A percentile compares a stretch with the other conserved stretches of the same genome.
Conservation (phyloP, 2,797 vertebrate species). For the Sebastes vulpes region DNA sequence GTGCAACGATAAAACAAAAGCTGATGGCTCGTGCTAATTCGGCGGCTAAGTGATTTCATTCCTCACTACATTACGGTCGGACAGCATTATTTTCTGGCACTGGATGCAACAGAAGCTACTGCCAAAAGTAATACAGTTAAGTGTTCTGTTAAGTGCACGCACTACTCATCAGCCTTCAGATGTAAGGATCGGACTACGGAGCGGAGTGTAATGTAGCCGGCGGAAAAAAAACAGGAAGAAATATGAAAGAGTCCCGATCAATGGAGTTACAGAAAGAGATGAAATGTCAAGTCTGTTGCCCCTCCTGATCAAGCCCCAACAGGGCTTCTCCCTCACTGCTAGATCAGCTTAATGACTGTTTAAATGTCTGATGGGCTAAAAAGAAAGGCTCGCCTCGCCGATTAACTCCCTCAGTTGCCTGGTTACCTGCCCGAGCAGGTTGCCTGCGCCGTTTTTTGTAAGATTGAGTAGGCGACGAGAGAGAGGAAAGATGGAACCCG, state of each 20-base stretch:
- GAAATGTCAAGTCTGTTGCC: conserved; percentile 49
- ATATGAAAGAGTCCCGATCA: conserved; percentile 14
- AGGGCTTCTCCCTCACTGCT: conserved; percentile 64
- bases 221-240: neutral
- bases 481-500: conserved; percentile 62
- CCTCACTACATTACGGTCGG: conserved; percentile 57
- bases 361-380: conserved; percentile 76
- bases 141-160: conserved; percentile 69
- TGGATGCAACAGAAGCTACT: conserved; percentile 41
- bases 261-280: conserved; percentile 26
- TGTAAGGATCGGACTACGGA: conserved; percentile 9
- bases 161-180: conserved; percentile 44
- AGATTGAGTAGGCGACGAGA: conserved; percentile 66
- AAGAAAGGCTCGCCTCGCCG: conserved; percentile 51
- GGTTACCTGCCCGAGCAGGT: conserved; percentile 80
- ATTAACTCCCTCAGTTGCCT: conserved; percentile 80
- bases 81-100: conserved; percentile 71
- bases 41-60: conserved; percentile 71
- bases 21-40: conserved; percentile 71
- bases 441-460: conserved; percentile 51
- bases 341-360: conserved; percentile 76
- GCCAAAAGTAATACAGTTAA: conserved; percentile 77
- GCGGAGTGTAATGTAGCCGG: neutral
- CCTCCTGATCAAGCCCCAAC: conserved; percentile 34
- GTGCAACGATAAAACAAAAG: conserved; percentile 72